Evolutionary conservation across 2,113 vertebrate genomes (phyloP).

Genomic region (Octodon degus): DNA sequence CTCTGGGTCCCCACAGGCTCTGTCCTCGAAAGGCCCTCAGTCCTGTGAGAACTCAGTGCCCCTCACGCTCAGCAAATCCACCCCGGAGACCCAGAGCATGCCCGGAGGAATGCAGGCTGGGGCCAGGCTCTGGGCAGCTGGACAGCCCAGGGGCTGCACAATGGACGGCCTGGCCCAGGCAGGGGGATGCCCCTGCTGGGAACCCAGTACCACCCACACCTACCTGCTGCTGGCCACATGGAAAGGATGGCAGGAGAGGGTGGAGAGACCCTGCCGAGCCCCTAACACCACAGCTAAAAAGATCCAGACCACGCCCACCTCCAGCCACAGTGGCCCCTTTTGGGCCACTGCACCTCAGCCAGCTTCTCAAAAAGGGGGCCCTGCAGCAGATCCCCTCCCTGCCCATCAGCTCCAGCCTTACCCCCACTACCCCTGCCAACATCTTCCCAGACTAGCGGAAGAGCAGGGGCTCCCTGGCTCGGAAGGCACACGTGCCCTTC

Average conservation of each 20-base stretch:
- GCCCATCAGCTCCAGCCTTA: neutral
- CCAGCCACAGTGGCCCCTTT: neutral
- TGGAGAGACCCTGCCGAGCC: neutral
- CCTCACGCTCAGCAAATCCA: conserved; percentile 74
- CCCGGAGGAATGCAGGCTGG: conserved; percentile 64
- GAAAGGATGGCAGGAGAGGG: neutral
- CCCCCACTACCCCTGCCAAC: neutral
- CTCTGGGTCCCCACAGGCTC: neutral
- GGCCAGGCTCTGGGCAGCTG: conserved; percentile 68
- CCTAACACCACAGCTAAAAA: neutral
- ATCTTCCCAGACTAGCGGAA: neutral
- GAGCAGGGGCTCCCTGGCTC: no score
- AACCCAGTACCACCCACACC: neutral
- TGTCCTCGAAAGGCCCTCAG: conserved; percentile 31
- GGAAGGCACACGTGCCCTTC: neutral
- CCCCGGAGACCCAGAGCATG: conserved; percentile 70
- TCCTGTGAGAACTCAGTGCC: conserved; percentile 73
- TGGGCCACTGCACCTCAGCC: neutral
- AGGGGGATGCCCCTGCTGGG: neutral
- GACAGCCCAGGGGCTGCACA: conserved; percentile 55
- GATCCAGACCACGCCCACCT: neutral
- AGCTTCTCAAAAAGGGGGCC: neutral
- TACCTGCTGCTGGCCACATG: neutral
- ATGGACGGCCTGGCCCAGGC: neutral
- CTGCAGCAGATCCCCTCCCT: neutral